Evolutionary conservation across 2,888 invertebrate genomes (phyloP).

Genomic region (Aporophyla nigra): DNA sequence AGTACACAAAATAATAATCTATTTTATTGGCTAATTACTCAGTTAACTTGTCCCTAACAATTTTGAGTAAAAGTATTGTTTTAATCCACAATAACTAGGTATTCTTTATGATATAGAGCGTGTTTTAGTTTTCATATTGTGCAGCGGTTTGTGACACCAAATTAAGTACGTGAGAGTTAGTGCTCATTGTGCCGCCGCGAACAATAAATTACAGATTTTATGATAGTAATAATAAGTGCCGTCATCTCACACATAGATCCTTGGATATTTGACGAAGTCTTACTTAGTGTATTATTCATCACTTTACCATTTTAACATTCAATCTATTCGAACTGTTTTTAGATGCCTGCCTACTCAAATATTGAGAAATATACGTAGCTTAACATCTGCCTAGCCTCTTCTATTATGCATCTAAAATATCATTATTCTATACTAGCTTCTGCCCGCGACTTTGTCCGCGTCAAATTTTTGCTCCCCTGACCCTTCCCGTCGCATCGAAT

Average conservation of each 20-base stretch:
- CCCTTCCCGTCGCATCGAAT: no score
- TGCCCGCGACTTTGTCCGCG: no score
- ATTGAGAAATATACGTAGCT: background rate
- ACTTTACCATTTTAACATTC: slow-evolving; percentile 15
- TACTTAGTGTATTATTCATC: slow-evolving; percentile 44
- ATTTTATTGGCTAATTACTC: no score
- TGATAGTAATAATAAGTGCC: slow-evolving; percentile 69
- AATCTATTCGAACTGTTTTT: background rate
- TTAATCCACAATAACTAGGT: slow-evolving; percentile 1
- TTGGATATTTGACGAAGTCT: slow-evolving; percentile 61
- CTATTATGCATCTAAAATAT: no score
- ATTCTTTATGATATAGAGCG: slow-evolving; percentile 41
- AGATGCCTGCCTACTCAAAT: background rate
- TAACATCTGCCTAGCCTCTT: no score
- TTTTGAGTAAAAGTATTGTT: background rate
- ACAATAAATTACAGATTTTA: slow-evolving; percentile 83
- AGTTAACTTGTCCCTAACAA: background rate
- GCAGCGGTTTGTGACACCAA: slow-evolving; percentile 66
- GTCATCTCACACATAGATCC: slow-evolving; percentile 68
- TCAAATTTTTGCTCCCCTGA: no score
- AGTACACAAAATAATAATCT: background rate
- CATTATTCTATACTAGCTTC: no score
- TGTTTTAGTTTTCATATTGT: slow-evolving; percentile 57
- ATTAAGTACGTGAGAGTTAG: slow-evolving; percentile 81
- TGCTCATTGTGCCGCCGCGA: slow-evolving; percentile 77